phyloP scores from a whole-genome alignment of 2,888 invertebrate genomes.

The Atherix ibis region DNA sequence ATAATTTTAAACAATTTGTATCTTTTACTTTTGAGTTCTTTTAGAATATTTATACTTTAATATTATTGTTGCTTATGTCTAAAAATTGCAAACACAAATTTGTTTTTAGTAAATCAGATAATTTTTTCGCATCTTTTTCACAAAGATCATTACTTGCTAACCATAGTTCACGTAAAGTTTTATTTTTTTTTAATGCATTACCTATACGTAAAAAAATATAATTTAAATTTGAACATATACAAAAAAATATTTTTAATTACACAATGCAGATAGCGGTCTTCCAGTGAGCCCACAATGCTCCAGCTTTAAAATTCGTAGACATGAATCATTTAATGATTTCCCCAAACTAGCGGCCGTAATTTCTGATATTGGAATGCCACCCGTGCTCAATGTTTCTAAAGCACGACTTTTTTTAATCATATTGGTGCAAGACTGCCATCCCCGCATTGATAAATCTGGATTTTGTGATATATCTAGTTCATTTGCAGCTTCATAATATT shows the following conservation, averaged over 20 bases:
- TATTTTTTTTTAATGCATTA: slow-evolving; percentile 63
- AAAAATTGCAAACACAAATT: slow-evolving; percentile 63
- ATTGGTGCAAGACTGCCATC: slow-evolving; percentile 61
- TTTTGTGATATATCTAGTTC: slow-evolving; percentile 64
- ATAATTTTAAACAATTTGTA: slow-evolving; percentile 18
- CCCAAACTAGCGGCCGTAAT: slow-evolving; percentile 47
- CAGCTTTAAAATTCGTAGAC: slow-evolving; percentile 57
- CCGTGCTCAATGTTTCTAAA: slow-evolving; percentile 25
- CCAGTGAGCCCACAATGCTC: slow-evolving; percentile 63
- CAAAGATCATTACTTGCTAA: slow-evolving; percentile 67
- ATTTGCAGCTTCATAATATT: slow-evolving; percentile 74
- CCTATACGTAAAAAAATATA: slow-evolving; percentile 36
- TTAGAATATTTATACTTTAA: slow-evolving; percentile 31
- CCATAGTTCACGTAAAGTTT: slow-evolving; percentile 59
- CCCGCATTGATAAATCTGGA: slow-evolving; percentile 54
- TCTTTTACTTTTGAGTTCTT: slow-evolving; percentile 28
- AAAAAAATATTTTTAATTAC: slow-evolving; percentile 33
- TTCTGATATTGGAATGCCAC: slow-evolving; percentile 29
- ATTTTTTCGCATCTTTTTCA: slow-evolving; percentile 57
- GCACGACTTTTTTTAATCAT: slow-evolving; percentile 30
- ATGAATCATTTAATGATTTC: slow-evolving; percentile 52
- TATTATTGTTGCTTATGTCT: slow-evolving; percentile 59
- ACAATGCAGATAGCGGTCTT: slow-evolving; percentile 54
- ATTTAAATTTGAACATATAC: background rate
- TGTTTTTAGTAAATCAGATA: slow-evolving; percentile 55